Evolutionary conservation across 2,888 invertebrate genomes (phyloP), one percentile per base, ranked within the genome.

Genomic region (Steromphala cineraria): DNA sequence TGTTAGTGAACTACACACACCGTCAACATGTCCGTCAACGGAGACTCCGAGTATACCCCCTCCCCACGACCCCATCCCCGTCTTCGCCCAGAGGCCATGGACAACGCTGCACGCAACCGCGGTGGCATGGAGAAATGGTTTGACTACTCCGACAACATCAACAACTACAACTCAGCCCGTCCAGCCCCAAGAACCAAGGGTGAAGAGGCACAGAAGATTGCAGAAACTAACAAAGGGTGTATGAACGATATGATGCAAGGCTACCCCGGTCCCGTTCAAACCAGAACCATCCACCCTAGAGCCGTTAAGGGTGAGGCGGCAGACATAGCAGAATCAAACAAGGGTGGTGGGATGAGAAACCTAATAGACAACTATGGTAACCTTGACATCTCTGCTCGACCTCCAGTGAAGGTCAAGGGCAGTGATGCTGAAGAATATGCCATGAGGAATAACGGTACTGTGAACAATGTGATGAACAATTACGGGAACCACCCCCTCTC

Each of bases 301-400:
- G 89, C 84, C 0, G 89, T 91, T 3, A 88, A 83, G 67, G 82
- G 84, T 0, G 90, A 90, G 13, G 90, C 88, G 17, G 76, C 83
- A 10, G 88, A 86, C 40, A 90, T 84, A 19, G 90, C 90, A 0
- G 84, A 86, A 31, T 85, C 85, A 24, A 89, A 87, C 78, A 88
- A 89, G 81, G 91, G 91, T n/a, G 89, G 82, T 31, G 88, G 85
- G 17, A 89, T 91, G 89, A 90, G 82, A 67, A 86, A 87, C 55
- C 83, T 91, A 19, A 87, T 91, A 67, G 91, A 88, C 71, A 89
- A 89, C 82, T 91, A 91, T 79, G 91, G 90, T 15, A 88, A 88
- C 67, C 75, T 90, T 36, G 80, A 75, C 21, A 31, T 89, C 0
- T 78, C 82, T 2, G 87, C 86, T 17, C 52, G 78, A 74, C 87